Conservation (phyloP, 2,797 vertebrate species). For the Varecia variegata region DNA sequence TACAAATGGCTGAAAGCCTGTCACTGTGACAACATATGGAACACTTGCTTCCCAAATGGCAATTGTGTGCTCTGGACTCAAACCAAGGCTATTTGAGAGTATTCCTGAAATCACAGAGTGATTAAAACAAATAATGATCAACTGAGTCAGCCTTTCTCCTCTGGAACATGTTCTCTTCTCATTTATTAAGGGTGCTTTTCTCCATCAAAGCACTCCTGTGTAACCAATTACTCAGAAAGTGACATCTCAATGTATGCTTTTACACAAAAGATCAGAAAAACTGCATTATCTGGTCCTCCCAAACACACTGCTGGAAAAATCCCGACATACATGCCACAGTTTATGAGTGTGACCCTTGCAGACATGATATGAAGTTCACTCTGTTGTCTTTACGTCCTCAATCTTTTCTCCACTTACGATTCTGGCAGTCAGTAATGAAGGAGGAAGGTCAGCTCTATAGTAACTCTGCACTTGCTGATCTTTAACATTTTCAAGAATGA, state of each 20-base stretch:
- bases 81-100: background rate
- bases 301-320: background rate
- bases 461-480: conserved; percentile 63
- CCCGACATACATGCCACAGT: background rate
- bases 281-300: background rate
- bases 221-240: background rate
- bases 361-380: background rate
- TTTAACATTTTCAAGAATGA: conserved; percentile 70
- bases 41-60: background rate
- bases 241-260: background rate
- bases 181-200: background rate
- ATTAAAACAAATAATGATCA: conserved; percentile 19
- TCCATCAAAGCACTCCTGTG: background rate
- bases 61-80: background rate
- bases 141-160: background rate
- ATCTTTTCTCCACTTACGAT: conserved; percentile 31
- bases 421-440: conserved; percentile 13
- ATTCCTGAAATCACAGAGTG: background rate
- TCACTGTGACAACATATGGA: background rate
- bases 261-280: conserved; percentile 17
- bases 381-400: background rate
- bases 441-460: conserved; percentile 58
- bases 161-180: background rate
- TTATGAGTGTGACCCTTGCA: conserved; percentile 25
- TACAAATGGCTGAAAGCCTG: background rate